Base-by-base conservation (phyloP, 2,113 vertebrate species). In the Odontesthes bonariensis region DNA sequence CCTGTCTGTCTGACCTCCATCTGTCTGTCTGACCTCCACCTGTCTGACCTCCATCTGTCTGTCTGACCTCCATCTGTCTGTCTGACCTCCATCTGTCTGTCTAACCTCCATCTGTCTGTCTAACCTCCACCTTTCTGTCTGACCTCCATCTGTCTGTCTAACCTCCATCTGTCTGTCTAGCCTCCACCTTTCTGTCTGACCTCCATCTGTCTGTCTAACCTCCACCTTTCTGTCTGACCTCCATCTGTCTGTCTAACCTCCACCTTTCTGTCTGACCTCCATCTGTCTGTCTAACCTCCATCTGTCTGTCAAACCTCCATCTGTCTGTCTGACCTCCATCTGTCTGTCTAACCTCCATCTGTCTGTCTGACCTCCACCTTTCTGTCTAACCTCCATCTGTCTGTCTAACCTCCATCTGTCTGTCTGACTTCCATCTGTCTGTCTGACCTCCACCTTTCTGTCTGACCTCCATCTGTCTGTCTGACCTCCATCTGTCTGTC, bases 1-100 rank as follows among this genome's bases (percentile, higher is more conserved):
- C 49, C 61, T 70, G 20, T 38, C 69, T 79, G 19, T 80, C 42
- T 80, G 58, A n/a, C n/a, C n/a, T n/a, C n/a, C n/a, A n/a, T n/a
- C n/a, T n/a, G n/a, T n/a, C n/a, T n/a, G 8, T 33, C 20, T 49
- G 8, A 49, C 12, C 6, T 9, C 19, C 44, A 59, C 49, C 61
- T 70, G 20, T 38, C 59, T 27, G 23, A n/a, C n/a, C n/a, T 52
- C 9, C 19, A 19, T 6, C 32, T 42, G 33, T 27, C 31, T n/a
- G 9, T n/a, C n/a, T n/a, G n/a, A 16, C 10, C 22, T 20, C 13
- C 16, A 63, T 8, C 19, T 53, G 17, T 46, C 33, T 53, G 17
- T 52, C 61, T 40, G n/a, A 27, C 27, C 27, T 3, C 27, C 1
- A 27, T 27, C 27, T 27, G 27, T 5, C 31, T 64, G 32, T 23